Evolutionary conservation across 2,888 invertebrate genomes (phyloP).

Genomic region (Cephus spinipes): DNA sequence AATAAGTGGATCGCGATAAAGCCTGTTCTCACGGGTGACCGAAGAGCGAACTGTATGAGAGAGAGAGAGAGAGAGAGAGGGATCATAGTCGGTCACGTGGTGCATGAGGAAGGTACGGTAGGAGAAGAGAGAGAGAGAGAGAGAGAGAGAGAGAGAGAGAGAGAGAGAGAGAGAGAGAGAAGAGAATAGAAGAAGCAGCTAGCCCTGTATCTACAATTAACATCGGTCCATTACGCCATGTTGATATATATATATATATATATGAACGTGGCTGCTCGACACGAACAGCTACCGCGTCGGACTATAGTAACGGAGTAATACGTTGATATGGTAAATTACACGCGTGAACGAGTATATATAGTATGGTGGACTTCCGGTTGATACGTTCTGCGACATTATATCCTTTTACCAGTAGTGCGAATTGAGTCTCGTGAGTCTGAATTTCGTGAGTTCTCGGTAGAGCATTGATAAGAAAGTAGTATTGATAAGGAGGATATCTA

Average conservation of each 20-base stretch:
- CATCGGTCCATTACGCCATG: conserved; percentile 2
- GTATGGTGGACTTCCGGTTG: neutral
- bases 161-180: conserved; percentile 16
- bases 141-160: conserved; percentile 16
- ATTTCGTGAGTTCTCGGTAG: neutral
- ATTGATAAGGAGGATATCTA: neutral
- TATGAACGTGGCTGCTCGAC: neutral
- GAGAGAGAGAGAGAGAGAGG: neutral
- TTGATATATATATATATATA: neutral
- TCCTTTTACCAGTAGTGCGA: neutral
- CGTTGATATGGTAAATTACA: conserved; percentile 1
- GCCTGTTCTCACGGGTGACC: neutral
- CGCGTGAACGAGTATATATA: neutral
- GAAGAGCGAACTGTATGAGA: conserved; percentile 6
- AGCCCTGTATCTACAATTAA: conserved; percentile 13
- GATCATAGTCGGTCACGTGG: too few species aligned
- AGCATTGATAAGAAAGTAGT: neutral
- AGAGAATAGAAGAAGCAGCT: neutral
- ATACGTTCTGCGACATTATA: neutral
- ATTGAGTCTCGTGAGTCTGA: neutral
- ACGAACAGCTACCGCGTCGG: neutral
- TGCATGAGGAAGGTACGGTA: conserved; percentile 14
- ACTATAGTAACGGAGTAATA: neutral
- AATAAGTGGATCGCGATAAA: conserved; percentile 6
- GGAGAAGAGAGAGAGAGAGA: conserved; percentile 8